Base-by-base conservation (phyloP, 1,140 invertebrate genomes). In the Zaprionus camerounensis region DNA sequence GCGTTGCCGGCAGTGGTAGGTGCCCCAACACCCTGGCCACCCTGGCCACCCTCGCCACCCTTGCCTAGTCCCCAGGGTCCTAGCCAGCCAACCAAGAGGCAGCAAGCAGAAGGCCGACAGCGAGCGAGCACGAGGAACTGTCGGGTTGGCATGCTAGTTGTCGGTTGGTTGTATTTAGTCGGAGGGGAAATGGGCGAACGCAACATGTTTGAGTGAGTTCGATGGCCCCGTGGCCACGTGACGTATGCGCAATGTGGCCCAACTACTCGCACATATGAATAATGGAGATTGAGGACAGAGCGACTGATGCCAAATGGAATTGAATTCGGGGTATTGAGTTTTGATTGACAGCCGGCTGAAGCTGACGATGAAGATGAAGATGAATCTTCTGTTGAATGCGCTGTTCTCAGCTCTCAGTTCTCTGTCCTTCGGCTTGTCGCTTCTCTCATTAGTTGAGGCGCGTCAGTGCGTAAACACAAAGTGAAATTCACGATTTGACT, bases 181-280 rank as follows among this genome's bases (percentile, higher is more conserved):
- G 84, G 76, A 88, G 84, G 84, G 84, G 85, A 78, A 67, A 68
- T 15, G 55, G 2, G 3, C 44, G 7, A 49, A 63, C 74, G 73
- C 78, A 88, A 88, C 84, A 88, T 90, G 84, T 88, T 88, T 88
- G 84, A 88, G 84, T 84, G 85, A 81, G 84, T 88, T 88, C 55
- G 84, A 87, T 46, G 36, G 62, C 62, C 13, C 20, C 13, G 17
- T 20, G 26, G 44, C 59, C 41, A 67, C 41, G 67, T 49, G 70
- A 76, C 69, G 74, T 76, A 72, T 76, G 70, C 69, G 74, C 70
- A 76, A 76, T 67, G 70, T 76, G 57, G 17, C 22, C 22, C 38
- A 53, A 55, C 44, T 64, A 44, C 41, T 62, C 46, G 44, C 17
- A 46, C 38, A 62, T 28, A 57, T 46, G 41, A 46, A 51, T 80